phyloP scores from a whole-genome alignment of 2,797 vertebrate species.

The Danio albolineatus region DNA sequence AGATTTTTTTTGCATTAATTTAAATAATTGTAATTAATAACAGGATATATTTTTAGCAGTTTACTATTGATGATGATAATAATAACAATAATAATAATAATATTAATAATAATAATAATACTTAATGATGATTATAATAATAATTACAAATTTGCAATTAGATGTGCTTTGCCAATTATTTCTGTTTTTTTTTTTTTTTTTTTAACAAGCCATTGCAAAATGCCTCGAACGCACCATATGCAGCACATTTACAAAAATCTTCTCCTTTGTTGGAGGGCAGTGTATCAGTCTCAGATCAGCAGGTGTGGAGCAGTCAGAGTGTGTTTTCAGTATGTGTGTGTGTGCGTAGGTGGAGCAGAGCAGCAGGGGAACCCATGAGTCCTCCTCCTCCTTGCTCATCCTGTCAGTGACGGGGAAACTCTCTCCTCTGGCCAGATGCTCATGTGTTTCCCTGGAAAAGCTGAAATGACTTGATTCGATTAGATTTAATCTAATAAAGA shows the following conservation, averaged over 20 bases:
- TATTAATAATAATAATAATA: too few relatives aligned
- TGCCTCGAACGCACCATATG: neutral
- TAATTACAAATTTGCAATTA: too few relatives aligned
- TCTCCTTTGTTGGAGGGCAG: constrained; percentile 57
- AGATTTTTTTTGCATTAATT: too few relatives aligned
- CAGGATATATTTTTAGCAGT: too few relatives aligned
- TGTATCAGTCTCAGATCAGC: constrained; percentile 71
- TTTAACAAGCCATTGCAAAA: too few relatives aligned
- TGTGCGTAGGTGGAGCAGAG: constrained; percentile 59
- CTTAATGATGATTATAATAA: too few relatives aligned
- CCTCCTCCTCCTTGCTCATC: constrained; percentile 28
- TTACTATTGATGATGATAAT: too few relatives aligned
- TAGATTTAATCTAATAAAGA: constrained; percentile 60
- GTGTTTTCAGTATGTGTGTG: constrained; percentile 60
- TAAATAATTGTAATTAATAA: too few relatives aligned
- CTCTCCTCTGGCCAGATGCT: constrained; percentile 73
- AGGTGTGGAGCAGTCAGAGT: constrained; percentile 67
- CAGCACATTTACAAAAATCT: constrained; percentile 66
- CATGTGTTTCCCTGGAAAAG: constrained; percentile 49
- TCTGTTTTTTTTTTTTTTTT: too few relatives aligned
- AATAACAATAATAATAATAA: too few relatives aligned
- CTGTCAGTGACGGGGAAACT: constrained; percentile 77
- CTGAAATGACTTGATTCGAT: constrained; percentile 57
- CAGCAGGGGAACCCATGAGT: constrained; percentile 68
- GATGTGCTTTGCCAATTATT: too few relatives aligned